Base-by-base conservation (phyloP, 2,888 invertebrate genomes). In the Helicoverpa assulta region DNA sequence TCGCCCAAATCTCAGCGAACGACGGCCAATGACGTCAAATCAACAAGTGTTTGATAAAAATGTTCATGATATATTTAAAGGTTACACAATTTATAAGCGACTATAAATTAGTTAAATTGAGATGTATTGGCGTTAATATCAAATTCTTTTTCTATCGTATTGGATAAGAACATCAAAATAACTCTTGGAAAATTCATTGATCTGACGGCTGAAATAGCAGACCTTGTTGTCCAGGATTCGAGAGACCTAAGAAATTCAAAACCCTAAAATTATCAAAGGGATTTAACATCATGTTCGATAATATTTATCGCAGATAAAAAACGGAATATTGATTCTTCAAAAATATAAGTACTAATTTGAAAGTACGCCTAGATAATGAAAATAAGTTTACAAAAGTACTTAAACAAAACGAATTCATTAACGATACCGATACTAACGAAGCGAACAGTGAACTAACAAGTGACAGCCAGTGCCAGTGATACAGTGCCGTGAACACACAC, bases 401-500 rank as follows among this genome's bases (percentile, higher is more conserved):
- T 72, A 47, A 79, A 83, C 56, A 76, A 81, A 76, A 77, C 83
- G 77, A 83, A 83, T 50, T 60, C 21, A 1, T 18, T 70, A 72
- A 75, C 76, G 80, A 83, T 66, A 83, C 62, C 59, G 52, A 71
- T 51, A 58, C 55, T 53, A 66, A 81, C 81, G 70, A 81, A 75
- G 29, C 73, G 61, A 76, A 72, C 51, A 80, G 83, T 80, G 75
- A 74, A 72, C 21, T 63, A 57, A 56, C 67, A 68, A 81, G 70
- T 72, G 73, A 73, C 61, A 64, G 67, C 58, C 67, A 81, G 81
- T 81, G 82, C 57, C 73, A 76, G 81, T 82, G 83, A 74, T 66
- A 83, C 76, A 81, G 83, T 84, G 83, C 65, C 70, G 80, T 83
- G 76, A 68, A 71, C 66, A 78, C 69, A 64, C 56, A 74, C 66